Base-by-base conservation (phyloP, 2,113 vertebrate genomes). In the Corythoichthys haematopterus region DNA sequence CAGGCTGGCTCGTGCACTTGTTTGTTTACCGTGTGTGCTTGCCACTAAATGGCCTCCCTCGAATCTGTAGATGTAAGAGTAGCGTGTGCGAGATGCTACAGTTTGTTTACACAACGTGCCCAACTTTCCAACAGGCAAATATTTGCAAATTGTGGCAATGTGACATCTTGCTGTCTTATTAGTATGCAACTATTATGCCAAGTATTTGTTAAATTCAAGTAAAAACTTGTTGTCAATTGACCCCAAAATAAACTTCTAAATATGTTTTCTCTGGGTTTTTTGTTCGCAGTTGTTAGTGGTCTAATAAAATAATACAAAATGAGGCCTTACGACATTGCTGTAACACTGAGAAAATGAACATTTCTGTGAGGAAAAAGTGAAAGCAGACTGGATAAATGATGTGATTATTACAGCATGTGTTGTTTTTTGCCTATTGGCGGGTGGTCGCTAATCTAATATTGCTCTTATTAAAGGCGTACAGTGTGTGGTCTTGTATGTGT, bases 21-120 rank as follows among this genome's bases (percentile, higher is more conserved):
- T 82, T 86, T 90, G 85, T 89, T 88, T 83, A 79, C 86, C 35
- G 67, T 82, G 74, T 38, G 45, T 68, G 63, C 73, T 80, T 43
- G 66, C 70, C 70, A 64, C 69, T 69, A 68, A 78, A 77, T 74
- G 69, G 48, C 71, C 66, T 58, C 70, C 77, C 72, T 38, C 8
- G 4, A 74, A 65, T 36, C 67, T 56, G 65, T 47, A 63, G 77
- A 67, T 74, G 50, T 43, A 67, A 64, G 58, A 28, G 38, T 69
- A 61, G 55, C 6, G 55, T 74, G 62, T 70, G 59, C 68, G 63
- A 72, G 63, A 11, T 11, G 36, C 43, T 62, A 2, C 28, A 13
- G 15, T 10, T 62, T 62, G 14, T 62, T 12, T 14, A 33, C 60
- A 46, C 38, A 4, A 43, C 3, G 10, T 61, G 38, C 38, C 59